A percentile compares a stretch with the other conserved stretches of the same genome.
Conservation (phyloP, 1,140 invertebrate species). For the Apis dorsata region DNA sequence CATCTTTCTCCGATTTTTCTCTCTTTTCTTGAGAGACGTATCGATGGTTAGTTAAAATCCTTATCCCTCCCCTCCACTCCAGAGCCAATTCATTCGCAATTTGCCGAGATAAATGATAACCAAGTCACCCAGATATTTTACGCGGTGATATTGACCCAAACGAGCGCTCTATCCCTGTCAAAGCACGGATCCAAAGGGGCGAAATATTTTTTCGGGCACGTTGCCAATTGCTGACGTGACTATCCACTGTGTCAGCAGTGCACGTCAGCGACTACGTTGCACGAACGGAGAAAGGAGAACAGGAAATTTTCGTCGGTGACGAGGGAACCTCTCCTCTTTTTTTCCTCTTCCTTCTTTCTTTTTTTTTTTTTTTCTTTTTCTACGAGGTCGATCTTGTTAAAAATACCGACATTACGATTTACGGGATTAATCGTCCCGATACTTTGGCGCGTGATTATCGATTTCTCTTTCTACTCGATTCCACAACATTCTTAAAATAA, state of each 20-base stretch:
- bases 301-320: constrained; percentile 27
- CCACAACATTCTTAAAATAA: no score
- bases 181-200: constrained; percentile 36
- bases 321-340: background rate
- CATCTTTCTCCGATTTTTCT: background rate
- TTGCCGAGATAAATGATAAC: constrained; percentile 15
- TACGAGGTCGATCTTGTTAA: background rate
- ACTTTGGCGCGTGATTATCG: background rate
- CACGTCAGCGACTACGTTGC: constrained; percentile 49
- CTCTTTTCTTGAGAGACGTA: background rate
- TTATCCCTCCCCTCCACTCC: background rate
- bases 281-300: constrained; percentile 26
- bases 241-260: constrained; percentile 49
- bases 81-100: no score
- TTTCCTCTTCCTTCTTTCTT: background rate
- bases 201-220: constrained; percentile 61
- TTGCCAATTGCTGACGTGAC: constrained; percentile 58
- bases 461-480: background rate
- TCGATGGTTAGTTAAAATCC: background rate
- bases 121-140: constrained; percentile 32
- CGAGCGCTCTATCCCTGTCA: constrained; percentile 29
- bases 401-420: constrained; percentile 23
- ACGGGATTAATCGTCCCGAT: constrained; percentile 5
- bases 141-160: constrained; percentile 38
- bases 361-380: background rate